phyloP scores from a whole-genome alignment of 2,888 invertebrate genomes.

The Oscheius onirici region DNA sequence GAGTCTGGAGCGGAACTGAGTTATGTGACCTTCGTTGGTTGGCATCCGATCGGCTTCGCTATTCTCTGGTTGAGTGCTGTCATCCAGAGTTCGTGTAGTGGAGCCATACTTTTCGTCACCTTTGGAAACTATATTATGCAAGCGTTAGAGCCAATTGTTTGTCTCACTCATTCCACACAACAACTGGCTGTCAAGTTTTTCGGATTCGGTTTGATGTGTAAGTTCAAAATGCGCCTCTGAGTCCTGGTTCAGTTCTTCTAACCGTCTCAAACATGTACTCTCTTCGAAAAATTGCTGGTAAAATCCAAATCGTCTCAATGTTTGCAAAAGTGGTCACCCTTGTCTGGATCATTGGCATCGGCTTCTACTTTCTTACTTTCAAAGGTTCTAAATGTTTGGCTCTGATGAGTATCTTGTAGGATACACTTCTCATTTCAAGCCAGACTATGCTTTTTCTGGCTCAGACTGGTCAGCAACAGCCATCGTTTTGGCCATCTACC shows the following conservation, averaged over 20 bases:
- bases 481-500: slow-evolving; percentile 48
- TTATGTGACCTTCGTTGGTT: slow-evolving; percentile 49
- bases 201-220: slow-evolving; percentile 47
- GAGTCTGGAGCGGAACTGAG: slow-evolving; percentile 51
- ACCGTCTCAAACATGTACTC: slow-evolving; percentile 51
- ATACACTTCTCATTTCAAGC: slow-evolving; percentile 33
- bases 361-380: slow-evolving; percentile 44
- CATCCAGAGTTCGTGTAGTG: slow-evolving; percentile 45
- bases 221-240: slow-evolving; percentile 5
- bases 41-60: slow-evolving; percentile 52
- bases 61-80: slow-evolving; percentile 46
- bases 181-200: slow-evolving; percentile 34
- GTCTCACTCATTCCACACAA: slow-evolving; percentile 26
- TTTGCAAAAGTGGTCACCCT: slow-evolving; percentile 43
- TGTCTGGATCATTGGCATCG: slow-evolving; percentile 43
- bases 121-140: slow-evolving; percentile 50
- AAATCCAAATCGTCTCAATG: slow-evolving; percentile 48
- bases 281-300: slow-evolving; percentile 43
- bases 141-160: slow-evolving; percentile 41
- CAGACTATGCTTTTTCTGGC: slow-evolving; percentile 37
- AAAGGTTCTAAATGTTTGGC: slow-evolving; percentile 26
- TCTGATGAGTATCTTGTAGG: neutral
- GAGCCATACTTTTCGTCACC: slow-evolving; percentile 47
- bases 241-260: slow-evolving; percentile 43
- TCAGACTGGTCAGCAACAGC: slow-evolving; percentile 37